phyloP scores from a whole-genome alignment of 2,797 vertebrate species.

The Microhierax caerulescens region DNA sequence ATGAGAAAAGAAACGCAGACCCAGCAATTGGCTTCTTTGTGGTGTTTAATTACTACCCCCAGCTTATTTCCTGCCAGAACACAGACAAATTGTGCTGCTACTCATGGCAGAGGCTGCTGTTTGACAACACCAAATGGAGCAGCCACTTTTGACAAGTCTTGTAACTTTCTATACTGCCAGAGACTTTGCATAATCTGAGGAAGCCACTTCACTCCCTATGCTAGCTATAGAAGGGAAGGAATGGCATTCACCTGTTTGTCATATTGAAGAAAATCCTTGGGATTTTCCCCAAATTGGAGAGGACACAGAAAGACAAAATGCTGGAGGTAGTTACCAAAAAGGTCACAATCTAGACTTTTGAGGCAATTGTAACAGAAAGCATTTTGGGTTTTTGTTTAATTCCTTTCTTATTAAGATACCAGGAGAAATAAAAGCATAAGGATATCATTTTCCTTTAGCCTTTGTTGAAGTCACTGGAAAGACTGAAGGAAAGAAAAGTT shows the following conservation, averaged over 20 bases:
- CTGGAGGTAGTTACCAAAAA: neutral
- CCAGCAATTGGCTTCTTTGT: neutral
- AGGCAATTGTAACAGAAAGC: neutral
- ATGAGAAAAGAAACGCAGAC: neutral
- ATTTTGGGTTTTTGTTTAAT: neutral
- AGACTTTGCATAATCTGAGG: neutral
- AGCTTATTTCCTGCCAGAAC: neutral
- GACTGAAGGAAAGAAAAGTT: neutral
- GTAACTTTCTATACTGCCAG: neutral
- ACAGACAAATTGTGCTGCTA: neutral
- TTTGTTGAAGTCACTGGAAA: neutral
- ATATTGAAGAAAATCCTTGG: neutral
- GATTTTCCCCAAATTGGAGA: neutral
- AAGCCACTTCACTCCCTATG: neutral
- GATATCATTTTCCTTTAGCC: neutral
- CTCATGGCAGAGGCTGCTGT: neutral
- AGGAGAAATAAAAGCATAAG: neutral
- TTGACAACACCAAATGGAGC: neutral
- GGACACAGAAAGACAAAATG: neutral
- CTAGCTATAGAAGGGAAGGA: neutral
- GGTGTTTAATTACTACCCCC: neutral
- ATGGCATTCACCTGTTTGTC: neutral
- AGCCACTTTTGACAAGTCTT: neutral
- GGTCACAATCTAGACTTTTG: neutral
- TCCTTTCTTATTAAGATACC: neutral